Evolutionary conservation across 1,140 invertebrate species (phyloP), one percentile per base, ranked within the genome.

Genomic region (Eciton burchellii): DNA sequence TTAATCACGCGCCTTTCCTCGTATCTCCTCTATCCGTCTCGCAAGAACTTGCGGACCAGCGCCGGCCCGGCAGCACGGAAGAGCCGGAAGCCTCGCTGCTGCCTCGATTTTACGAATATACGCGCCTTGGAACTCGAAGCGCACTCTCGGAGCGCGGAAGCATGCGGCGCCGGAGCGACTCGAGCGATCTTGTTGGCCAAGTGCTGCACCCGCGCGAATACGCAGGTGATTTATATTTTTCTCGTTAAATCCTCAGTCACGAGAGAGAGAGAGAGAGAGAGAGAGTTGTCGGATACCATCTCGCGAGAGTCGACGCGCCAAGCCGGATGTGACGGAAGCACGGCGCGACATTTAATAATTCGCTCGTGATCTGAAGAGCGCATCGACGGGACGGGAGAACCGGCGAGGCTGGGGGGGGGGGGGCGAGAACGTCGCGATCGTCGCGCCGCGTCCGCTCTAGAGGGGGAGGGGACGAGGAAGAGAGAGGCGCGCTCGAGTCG

Each of bases 291-390:
- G 12, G 19, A 47, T n/a, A 41, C 11, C 29, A 24, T 56, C 24
- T 1, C 21, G n/a, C n/a, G 12, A 14, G 41, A 54, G 35, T 73
- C 4, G 8, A 21, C 4, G 52, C 19, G 35, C 19, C n/a, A 19
- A 21, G n/a, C 52, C n/a, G n/a, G 52, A 54, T n/a, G 8, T 19
- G 52, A 56, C 52, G 56, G 8, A 76, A 63, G 66, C 54, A 41
- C 81, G 84, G 35, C 70, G 63, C 85, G 84, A 86, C 83, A 84
- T 86, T 83, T 79, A 84, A 90, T 79, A 84, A 90, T 87, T 86
- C 65, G 82, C 26, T 43, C 70, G 49, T 62, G 77, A 68, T 76
- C 63, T 26, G 35, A 6, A 35, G 35, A 35, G 35, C 6, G 35
- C 35, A 35, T 35, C 2, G 6, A 35, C n/a, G n/a, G n/a, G n/a